Percentiles rank a stretch among this genome's conserved stretches.
Evolutionary conservation across 2,888 invertebrate genomes (phyloP).

Genomic region (Rotaria sp.): DNA sequence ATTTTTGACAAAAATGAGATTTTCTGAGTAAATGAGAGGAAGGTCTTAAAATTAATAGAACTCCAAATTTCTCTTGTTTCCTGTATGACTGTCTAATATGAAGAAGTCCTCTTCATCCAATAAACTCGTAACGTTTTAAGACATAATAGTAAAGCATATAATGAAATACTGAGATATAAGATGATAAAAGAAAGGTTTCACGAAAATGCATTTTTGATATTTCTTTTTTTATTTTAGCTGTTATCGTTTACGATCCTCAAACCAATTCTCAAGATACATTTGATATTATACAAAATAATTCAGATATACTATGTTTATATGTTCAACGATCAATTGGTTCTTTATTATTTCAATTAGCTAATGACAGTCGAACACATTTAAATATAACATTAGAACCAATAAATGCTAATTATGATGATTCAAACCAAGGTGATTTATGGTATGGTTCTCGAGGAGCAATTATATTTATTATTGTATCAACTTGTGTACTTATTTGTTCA

Average conservation of each 20-base stretch:
- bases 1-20: too few species aligned
- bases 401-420: background rate
- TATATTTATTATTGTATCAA: slow-evolving; percentile 86
- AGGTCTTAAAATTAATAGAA: too few species aligned
- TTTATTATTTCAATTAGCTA: background rate
- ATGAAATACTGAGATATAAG: too few species aligned
- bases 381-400: background rate
- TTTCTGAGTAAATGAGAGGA: too few species aligned
- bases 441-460: background rate
- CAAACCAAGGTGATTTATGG: background rate
- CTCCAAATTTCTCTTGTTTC: too few species aligned
- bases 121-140: too few species aligned
- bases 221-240: background rate
- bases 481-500: slow-evolving; percentile 86
- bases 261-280: background rate
- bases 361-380: background rate
- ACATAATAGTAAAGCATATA: too few species aligned
- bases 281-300: background rate
- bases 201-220: too few species aligned
- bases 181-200: too few species aligned
- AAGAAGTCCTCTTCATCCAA: too few species aligned
- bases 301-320: background rate
- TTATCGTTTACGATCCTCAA: background rate
- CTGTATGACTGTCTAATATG: too few species aligned
- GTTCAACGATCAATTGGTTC: background rate